phyloP scores from a whole-genome alignment of 2,797 vertebrate species.

The Caiman crocodilus region DNA sequence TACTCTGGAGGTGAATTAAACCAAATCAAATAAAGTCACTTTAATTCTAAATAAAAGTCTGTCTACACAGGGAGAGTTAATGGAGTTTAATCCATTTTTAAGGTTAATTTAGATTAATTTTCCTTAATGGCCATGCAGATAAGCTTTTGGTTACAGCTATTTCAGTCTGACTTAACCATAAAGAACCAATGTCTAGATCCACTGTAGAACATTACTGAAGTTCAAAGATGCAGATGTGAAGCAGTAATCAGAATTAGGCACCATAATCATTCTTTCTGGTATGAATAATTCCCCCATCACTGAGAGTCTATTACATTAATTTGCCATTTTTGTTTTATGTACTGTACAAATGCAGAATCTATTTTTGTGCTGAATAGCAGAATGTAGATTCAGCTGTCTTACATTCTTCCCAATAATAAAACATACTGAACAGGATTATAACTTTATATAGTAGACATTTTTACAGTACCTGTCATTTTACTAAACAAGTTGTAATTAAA shows the following conservation, averaged over 20 bases:
- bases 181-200: background rate
- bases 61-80: background rate
- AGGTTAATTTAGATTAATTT: background rate
- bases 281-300: background rate
- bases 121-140: background rate
- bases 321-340: background rate
- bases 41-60: background rate
- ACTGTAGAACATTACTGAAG: too few relatives aligned
- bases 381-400: background rate
- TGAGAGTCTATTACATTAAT: background rate
- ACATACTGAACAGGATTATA: background rate
- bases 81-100: background rate
- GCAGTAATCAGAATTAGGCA: background rate
- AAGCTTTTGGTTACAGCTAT: background rate
- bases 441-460: background rate
- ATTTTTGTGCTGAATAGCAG: background rate
- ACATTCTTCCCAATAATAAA: background rate
- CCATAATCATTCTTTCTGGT: background rate
- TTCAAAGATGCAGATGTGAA: background rate
- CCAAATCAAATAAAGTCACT: background rate
- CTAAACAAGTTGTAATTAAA: background rate
- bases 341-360: background rate
- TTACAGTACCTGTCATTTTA: background rate
- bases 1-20: background rate
- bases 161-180: background rate